Evolutionary conservation across 2,797 vertebrate species (phyloP).

Genomic region (Amblyraja radiata): DNA sequence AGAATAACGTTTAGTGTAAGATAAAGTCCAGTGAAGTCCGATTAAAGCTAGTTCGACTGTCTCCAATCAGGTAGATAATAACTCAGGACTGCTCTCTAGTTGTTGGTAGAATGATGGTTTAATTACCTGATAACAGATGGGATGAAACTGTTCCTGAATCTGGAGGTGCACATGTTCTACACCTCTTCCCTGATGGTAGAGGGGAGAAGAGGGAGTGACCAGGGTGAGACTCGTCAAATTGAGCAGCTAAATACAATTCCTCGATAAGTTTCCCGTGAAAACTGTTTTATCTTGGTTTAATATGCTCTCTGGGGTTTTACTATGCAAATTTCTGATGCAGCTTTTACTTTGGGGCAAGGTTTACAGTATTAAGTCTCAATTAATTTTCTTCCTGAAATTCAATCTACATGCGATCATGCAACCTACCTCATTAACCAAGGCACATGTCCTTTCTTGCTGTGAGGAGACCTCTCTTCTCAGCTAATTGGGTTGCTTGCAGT

Average conservation of each 20-base stretch:
- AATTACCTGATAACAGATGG: too few species aligned
- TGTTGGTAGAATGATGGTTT: too few species aligned
- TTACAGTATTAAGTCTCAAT: conserved; percentile 50
- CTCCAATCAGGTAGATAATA: too few species aligned
- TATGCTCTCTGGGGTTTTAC: conserved; percentile 43
- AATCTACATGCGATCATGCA: conserved; percentile 51
- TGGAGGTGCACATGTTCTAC: too few species aligned
- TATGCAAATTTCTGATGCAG: conserved; percentile 52
- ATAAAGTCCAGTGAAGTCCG: too few species aligned
- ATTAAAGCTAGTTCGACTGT: too few species aligned
- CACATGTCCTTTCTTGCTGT: conserved; percentile 52
- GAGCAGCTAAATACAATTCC: conserved; percentile 14
- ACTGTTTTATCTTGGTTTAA: conserved; percentile 35
- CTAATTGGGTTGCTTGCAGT: conserved; percentile 76
- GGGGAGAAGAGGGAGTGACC: too few species aligned
- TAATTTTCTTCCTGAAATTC: conserved; percentile 56
- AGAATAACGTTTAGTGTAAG: too few species aligned
- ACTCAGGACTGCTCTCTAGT: too few species aligned
- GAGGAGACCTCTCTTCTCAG: conserved; percentile 65
- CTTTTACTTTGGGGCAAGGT: conserved; percentile 63
- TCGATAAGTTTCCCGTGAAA: background rate
- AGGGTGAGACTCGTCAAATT: background rate
- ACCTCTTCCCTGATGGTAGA: too few species aligned
- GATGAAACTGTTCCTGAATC: too few species aligned
- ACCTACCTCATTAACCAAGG: conserved; percentile 60